phyloP scores from a whole-genome alignment of 1,140 invertebrate species.

The Dryas iulia region DNA sequence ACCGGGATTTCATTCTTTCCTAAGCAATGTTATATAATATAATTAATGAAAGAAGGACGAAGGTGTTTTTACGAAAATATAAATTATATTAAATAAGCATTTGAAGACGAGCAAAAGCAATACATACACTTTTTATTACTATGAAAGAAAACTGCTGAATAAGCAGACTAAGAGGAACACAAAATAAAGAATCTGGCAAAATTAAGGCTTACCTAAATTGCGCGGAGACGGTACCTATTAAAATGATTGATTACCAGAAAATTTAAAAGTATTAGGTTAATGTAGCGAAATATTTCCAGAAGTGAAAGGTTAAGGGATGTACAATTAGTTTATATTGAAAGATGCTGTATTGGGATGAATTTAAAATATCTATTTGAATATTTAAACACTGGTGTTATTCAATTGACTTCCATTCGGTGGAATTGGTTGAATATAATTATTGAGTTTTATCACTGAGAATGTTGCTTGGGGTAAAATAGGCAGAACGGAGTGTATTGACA shows the following conservation, averaged over 20 bases:
- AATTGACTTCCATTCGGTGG: too few relatives aligned
- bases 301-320: background rate
- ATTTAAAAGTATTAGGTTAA: constrained; percentile 18
- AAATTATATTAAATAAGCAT: background rate
- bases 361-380: too few relatives aligned
- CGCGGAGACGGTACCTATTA: background rate
- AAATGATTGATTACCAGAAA: constrained; percentile 7
- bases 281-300: constrained; percentile 15
- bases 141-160: constrained; percentile 1
- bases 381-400: too few relatives aligned
- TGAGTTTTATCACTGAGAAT: too few relatives aligned
- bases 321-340: background rate
- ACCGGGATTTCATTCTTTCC: background rate
- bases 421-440: too few relatives aligned
- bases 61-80: background rate
- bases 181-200: constrained; percentile 1
- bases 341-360: background rate
- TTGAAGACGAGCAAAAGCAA: background rate
- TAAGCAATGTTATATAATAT: background rate
- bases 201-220: constrained; percentile 9
- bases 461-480: too few relatives aligned
- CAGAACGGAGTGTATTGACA: too few relatives aligned
- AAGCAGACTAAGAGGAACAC: background rate
- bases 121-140: background rate
- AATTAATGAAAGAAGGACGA: background rate